Evolutionary conservation across 2,797 vertebrate species (phyloP).

Genomic region (Hoplostethus atlanticus): DNA sequence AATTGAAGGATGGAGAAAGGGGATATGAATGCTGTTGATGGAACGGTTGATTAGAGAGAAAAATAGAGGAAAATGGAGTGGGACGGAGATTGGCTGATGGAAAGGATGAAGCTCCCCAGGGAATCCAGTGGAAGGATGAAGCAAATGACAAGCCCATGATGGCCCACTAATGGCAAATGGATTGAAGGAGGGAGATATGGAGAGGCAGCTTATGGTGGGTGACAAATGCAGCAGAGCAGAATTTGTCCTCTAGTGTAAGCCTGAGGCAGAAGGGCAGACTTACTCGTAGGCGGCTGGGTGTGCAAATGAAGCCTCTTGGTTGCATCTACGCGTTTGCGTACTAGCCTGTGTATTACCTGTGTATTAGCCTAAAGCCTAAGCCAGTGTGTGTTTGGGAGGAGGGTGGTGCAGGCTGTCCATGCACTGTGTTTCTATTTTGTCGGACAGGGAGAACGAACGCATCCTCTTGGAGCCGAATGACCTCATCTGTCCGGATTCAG

Average conservation of each 20-base stretch:
- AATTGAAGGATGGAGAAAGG: constrained; percentile 15
- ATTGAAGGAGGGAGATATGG: constrained; percentile 14
- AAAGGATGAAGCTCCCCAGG: constrained; percentile 33
- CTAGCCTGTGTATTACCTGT: background rate
- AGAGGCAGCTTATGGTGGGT: background rate
- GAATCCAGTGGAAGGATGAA: constrained; percentile 35
- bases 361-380: background rate
- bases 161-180: constrained; percentile 19
- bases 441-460: constrained; percentile 1
- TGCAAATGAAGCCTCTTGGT: constrained; percentile 8
- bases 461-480: constrained; percentile 57
- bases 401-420: background rate
- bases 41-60: constrained; percentile 38
- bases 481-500: constrained; percentile 63
- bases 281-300: background rate
- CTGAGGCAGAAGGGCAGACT: background rate
- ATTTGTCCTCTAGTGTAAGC: background rate
- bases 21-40: constrained; percentile 42
- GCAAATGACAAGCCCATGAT: constrained; percentile 26
- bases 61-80: constrained; percentile 25
- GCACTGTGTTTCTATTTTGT: constrained; percentile 30
- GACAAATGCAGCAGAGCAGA: constrained; percentile 6
- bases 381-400: background rate
- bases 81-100: constrained; percentile 13
- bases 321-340: background rate